Evolutionary conservation across 2,113 vertebrate genomes (phyloP).

Genomic region (Sigmodon hispidus): DNA sequence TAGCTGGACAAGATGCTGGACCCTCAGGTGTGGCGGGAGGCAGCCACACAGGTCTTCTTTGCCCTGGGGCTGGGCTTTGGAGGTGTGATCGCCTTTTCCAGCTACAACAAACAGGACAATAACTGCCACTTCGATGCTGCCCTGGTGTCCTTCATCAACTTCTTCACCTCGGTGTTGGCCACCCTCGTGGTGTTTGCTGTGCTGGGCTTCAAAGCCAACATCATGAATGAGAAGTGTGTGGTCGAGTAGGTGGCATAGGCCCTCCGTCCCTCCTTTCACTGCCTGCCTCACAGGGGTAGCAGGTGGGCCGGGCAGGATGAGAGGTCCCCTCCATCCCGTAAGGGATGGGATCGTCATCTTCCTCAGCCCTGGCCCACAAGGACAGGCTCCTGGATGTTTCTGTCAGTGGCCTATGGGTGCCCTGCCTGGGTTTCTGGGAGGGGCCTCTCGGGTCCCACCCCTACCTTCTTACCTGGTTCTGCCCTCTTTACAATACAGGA

Average conservation of each 20-base stretch:
- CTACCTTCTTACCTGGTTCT: not conserved
- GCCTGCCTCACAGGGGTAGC: not conserved
- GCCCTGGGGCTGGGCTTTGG: slow-evolving; percentile 97
- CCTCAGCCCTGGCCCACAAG: not conserved
- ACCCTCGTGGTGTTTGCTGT: slow-evolving; percentile 98
- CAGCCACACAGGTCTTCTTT: slow-evolving; percentile 98
- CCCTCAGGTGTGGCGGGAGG: slow-evolving; percentile 98
- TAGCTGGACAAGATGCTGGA: slow-evolving; percentile 99
- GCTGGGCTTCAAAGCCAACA: slow-evolving; percentile 98
- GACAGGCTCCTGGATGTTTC: not conserved
- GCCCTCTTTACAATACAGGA: slow-evolving; percentile 83
- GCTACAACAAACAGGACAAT: slow-evolving; percentile 99
- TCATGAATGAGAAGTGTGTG: slow-evolving; percentile 99
- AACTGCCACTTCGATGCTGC: slow-evolving; percentile 99
- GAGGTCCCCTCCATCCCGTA: not conserved
- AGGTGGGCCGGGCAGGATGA: not conserved
- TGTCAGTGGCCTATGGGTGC: not conserved
- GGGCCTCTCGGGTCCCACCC: not conserved
- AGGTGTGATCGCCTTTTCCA: slow-evolving; percentile 98
- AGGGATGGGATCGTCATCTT: not conserved
- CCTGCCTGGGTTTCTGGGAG: not conserved
- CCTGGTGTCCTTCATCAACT: slow-evolving; percentile 97
- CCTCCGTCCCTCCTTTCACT: not conserved
- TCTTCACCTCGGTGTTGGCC: slow-evolving; percentile 96
- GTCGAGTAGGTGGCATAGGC: slow-evolving; percentile 91